Evolutionary conservation across 2,888 invertebrate genomes (phyloP).

Genomic region (Diarsia brunnea): DNA sequence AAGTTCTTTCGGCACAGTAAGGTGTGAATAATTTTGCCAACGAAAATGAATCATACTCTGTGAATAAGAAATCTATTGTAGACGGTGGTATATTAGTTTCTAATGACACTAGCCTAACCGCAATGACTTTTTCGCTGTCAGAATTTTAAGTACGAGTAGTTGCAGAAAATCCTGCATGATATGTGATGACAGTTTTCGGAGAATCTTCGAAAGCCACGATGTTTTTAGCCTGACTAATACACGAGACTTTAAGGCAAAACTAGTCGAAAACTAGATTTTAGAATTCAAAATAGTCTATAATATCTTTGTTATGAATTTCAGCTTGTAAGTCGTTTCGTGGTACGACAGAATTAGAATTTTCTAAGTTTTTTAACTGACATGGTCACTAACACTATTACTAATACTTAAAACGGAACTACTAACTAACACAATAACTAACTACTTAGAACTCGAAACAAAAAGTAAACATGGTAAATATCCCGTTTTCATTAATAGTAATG

Average conservation of each 20-base stretch:
- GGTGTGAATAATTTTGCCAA: constrained; percentile 37
- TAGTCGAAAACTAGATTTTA: not conserved
- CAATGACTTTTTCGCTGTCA: constrained; percentile 44
- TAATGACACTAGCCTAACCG: constrained; percentile 20
- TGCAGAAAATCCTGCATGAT: constrained; percentile 7
- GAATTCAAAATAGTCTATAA: too few relatives aligned
- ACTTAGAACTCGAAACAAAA: too few relatives aligned
- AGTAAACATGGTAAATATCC: too few relatives aligned
- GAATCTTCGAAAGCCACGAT: not conserved
- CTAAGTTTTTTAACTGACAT: too few relatives aligned
- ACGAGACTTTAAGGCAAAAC: accelerated
- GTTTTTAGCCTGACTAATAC: not conserved
- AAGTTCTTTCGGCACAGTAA: not conserved
- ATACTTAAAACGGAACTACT: too few relatives aligned
- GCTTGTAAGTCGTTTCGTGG: too few relatives aligned
- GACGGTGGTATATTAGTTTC: constrained; percentile 34
- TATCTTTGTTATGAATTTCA: too few relatives aligned
- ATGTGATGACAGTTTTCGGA: not conserved
- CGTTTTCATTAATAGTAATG: too few relatives aligned
- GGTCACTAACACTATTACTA: too few relatives aligned
- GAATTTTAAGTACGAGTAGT: constrained; percentile 36
- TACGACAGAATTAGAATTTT: too few relatives aligned
- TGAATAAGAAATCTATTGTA: constrained; percentile 30
- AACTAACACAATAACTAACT: too few relatives aligned
- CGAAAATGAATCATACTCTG: constrained; percentile 42